Evolutionary conservation across 1,140 invertebrate species (phyloP).

Genomic region (Anastrepha ludens): DNA sequence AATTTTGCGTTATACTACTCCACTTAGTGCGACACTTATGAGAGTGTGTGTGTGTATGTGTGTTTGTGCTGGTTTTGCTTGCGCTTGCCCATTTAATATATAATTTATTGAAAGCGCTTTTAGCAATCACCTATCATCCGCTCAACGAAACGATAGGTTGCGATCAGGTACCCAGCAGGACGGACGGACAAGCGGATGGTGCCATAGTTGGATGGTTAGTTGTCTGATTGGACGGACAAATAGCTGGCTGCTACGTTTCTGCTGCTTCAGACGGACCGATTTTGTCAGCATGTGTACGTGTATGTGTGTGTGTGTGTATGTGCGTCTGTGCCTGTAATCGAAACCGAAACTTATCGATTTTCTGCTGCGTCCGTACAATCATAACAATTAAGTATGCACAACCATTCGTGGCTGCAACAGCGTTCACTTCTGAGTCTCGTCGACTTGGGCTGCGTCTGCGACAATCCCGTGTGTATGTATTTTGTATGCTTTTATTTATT

Average conservation of each 20-base stretch:
- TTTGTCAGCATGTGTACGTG: not conserved
- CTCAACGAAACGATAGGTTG: constrained; percentile 19
- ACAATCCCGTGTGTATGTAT: not conserved
- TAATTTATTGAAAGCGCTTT: constrained; percentile 50
- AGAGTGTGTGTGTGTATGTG: not conserved
- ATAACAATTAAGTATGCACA: not conserved
- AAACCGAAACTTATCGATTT: constrained; percentile 51
- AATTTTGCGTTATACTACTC: not conserved
- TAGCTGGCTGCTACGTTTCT: not conserved
- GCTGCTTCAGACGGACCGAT: too few relatives aligned
- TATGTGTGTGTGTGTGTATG: not conserved
- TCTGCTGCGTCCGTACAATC: constrained; percentile 11
- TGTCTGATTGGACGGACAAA: not conserved
- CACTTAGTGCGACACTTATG: not conserved
- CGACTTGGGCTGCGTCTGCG: not conserved
- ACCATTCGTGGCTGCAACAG: not conserved
- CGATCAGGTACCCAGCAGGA: not conserved
- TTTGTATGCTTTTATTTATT: not conserved
- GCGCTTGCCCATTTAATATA: constrained; percentile 23
- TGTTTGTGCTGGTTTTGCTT: too few relatives aligned
- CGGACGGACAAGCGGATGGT: not conserved
- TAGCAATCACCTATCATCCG: constrained; percentile 44
- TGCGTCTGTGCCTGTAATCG: constrained; percentile 16
- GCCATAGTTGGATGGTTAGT: not conserved
- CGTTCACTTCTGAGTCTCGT: not conserved